Conservation (phyloP, 2,113 vertebrate genomes). For the Lepus timidus region DNA sequence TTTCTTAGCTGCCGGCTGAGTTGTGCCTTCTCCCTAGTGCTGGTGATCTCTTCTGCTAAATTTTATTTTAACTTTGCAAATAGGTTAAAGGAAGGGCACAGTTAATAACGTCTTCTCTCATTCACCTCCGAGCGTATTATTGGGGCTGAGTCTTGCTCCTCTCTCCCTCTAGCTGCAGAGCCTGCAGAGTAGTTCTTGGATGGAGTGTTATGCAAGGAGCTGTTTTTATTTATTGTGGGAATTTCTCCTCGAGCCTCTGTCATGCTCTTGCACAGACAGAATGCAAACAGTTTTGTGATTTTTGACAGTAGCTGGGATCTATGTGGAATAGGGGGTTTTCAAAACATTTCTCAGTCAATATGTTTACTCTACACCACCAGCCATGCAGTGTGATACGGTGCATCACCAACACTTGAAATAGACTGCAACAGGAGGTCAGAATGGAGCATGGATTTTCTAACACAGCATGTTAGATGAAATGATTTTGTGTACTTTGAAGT, state of each 20-base stretch:
- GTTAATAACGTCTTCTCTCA: conserved; percentile 53
- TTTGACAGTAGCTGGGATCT: conserved; percentile 75
- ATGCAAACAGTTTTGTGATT: conserved; percentile 63
- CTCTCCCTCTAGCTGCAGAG: not conserved
- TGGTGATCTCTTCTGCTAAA: conserved; percentile 69
- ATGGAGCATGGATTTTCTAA: conserved; percentile 79
- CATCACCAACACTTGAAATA: conserved; percentile 75
- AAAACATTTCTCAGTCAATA: conserved; percentile 75
- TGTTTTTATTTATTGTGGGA: conserved; percentile 59
- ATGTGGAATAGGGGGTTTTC: conserved; percentile 74
- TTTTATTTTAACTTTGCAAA: conserved; percentile 78
- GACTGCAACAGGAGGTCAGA: conserved; percentile 72
- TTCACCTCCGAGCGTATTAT: conserved; percentile 19
- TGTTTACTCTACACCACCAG: conserved; percentile 80
- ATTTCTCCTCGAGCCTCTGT: conserved; percentile 31
- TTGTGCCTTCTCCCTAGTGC: conserved; percentile 29
- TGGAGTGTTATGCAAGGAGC: conserved; percentile 34
- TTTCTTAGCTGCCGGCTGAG: conserved; percentile 52
- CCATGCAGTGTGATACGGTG: conserved; percentile 79
- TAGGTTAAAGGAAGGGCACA: conserved; percentile 69
- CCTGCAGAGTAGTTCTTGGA: conserved; percentile 21
- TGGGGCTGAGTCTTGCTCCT: not conserved
- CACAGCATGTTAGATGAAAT: conserved; percentile 77
- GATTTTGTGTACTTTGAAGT: conserved; percentile 81
- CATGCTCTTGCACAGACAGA: conserved; percentile 54